Percentiles rank a stretch among this genome's conserved stretches.
Evolutionary conservation across 2,888 invertebrate genomes (phyloP).

Genomic region (Acanthacorydalis orientalis): DNA sequence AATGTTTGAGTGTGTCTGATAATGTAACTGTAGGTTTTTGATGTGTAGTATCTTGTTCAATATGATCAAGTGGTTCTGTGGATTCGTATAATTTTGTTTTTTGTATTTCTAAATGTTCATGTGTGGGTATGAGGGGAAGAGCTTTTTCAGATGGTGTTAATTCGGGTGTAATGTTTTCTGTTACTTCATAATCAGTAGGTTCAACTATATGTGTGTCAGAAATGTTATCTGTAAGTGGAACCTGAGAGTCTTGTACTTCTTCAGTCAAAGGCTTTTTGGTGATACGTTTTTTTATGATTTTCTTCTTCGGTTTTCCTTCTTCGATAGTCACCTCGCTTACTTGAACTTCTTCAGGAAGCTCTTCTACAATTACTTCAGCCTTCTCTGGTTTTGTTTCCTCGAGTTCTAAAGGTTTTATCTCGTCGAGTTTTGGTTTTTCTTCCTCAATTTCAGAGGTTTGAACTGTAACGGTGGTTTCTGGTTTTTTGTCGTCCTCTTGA

Average conservation of each 20-base stretch:
- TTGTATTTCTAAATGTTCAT: background rate
- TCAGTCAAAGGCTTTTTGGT: slow-evolving; percentile 12
- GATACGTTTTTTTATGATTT: slow-evolving; percentile 14
- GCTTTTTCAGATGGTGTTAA: background rate
- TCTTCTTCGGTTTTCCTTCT: slow-evolving; percentile 17
- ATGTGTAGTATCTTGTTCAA: too few relatives aligned
- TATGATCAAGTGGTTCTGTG: too few relatives aligned
- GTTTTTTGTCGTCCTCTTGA: slow-evolving; percentile 11
- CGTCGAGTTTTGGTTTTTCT: background rate
- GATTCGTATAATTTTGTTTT: background rate
- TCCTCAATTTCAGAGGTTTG: slow-evolving; percentile 12
- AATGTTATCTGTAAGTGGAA: too few relatives aligned
- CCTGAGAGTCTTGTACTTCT: background rate
- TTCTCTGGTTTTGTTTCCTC: background rate
- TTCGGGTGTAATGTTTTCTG: background rate
- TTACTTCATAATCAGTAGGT: too few relatives aligned
- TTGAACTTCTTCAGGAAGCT: slow-evolving; percentile 17
- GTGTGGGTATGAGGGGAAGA: background rate
- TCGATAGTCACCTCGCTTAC: slow-evolving; percentile 13
- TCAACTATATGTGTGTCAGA: too few relatives aligned
- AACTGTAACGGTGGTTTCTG: slow-evolving; percentile 19
- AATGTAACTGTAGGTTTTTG: too few relatives aligned
- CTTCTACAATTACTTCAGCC: slow-evolving; percentile 13
- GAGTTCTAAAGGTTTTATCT: background rate
- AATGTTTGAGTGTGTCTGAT: background rate